These are phyloP conservation scores for Calephelis virginiensis DNA, from an alignment of 1,140 invertebrate genomes.

Conservation along the genomic window DNA sequence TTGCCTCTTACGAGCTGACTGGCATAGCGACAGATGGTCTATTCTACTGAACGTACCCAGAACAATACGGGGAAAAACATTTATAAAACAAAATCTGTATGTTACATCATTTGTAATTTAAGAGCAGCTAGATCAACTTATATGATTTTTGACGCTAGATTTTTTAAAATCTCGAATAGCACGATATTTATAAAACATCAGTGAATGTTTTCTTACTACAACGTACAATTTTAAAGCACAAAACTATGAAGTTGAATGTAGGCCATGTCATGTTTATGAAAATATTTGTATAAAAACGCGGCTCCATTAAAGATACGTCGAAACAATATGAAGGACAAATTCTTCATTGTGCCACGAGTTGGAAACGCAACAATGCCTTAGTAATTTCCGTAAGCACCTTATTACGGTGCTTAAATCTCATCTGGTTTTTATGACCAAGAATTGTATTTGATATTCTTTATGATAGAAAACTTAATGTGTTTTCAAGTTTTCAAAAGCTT, in stretches of 20 bases:
- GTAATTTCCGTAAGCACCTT: slow-evolving; percentile 28
- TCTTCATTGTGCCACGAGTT: slow-evolving; percentile 25
- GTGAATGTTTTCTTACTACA: too few relatives aligned
- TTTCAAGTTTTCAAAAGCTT: neutral
- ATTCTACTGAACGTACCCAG: too few relatives aligned
- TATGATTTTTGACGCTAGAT: too few relatives aligned
- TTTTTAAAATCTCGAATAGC: too few relatives aligned
- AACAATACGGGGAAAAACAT: too few relatives aligned
- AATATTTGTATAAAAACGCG: neutral
- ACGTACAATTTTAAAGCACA: neutral
- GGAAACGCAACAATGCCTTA: slow-evolving; percentile 25
- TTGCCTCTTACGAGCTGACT: too few relatives aligned
- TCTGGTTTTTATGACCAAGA: slow-evolving; percentile 16
- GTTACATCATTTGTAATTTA: too few relatives aligned
- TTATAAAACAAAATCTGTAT: too few relatives aligned
- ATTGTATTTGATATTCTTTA: slow-evolving; percentile 8
- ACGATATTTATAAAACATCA: too few relatives aligned
- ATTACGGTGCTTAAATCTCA: slow-evolving; percentile 18
- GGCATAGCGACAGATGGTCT: too few relatives aligned
- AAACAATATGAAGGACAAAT: slow-evolving; percentile 25
- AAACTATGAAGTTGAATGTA: neutral
- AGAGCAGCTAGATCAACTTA: too few relatives aligned
- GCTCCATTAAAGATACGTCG: slow-evolving; percentile 11
- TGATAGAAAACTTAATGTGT: neutral
- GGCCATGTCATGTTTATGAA: slow-evolving; percentile 6